Evolutionary conservation across 2,888 invertebrate species (phyloP), one percentile per base, ranked within the genome.

Genomic region (Andrena trimmerana): DNA sequence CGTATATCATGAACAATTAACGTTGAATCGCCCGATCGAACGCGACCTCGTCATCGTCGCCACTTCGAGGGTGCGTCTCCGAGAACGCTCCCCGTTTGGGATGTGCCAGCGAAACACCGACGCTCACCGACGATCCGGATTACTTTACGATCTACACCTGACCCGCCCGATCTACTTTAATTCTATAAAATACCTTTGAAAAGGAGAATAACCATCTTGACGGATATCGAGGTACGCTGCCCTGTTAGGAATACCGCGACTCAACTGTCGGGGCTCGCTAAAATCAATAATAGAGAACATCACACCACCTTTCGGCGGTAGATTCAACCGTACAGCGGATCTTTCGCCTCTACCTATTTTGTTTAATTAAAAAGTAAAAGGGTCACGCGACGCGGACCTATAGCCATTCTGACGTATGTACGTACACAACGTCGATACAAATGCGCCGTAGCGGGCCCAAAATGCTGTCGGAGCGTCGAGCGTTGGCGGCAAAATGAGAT

Each of bases 161-260:
- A 4, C 33, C 10, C 0, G 7, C 6, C 27, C 24, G 2, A 10
- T 31, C 16, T 16, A 54, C 42, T n/a, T 74, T 59, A 20, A 16
- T 10, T 31, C 1, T 6, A 20, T 31, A 0, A 71, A 76, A 74
- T 92, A 92, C 92, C 92, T 92, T 91, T 92, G 76, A 87, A 90
- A 75, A 92, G 86, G 83, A 92, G 88, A 78, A 92, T 89, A 80
- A 92, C 92, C 92, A 92, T 91, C 83, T 85, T 81, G 84, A 72
- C 62, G 65, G 52, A 77, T 76, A 83, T 81, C 70, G 83, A 62
- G 78, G 48, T 84, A 88, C 81, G 82, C 82, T 86, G 86, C 86
- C 86, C 87, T 84, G 88, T 86, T 81, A 83, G 24, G 81, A 88
- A 89, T 89, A 81, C 79, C 81, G 81, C 81, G 78, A 87, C 85